Evolutionary conservation across 2,113 vertebrate genomes (phyloP), one percentile per base, ranked within the genome.

Genomic region (Amblyornis subalaris): DNA sequence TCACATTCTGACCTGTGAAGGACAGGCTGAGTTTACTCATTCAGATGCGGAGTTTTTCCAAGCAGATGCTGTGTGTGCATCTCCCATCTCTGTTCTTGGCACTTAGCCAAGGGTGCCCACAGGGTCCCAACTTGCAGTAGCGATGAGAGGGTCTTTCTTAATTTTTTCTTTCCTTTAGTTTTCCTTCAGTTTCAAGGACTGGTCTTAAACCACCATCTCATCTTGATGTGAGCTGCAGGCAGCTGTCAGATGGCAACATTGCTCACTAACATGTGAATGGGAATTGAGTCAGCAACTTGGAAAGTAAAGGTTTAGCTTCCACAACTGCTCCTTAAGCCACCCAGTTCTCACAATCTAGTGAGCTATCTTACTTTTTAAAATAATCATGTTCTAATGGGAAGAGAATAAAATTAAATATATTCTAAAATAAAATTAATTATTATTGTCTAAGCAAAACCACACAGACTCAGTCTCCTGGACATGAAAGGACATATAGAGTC

Each of bases 261-360:
- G 22, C 14, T 70, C 13, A 24, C 62, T 73, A 61, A 53, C 23
- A 60, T 11, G 14, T 50, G 60, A 90, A 75, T n/a, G 17, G 7
- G 14, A 95, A 93, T 70, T 62, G 54, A 94, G 35, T 82, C 26
- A 85, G 62, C 55, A 79, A 42, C 22, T 72, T 55, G 36, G 48
- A 88, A 75, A 60, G 12, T 20, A 85, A 88, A 53, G 7, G 22
- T 67, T 89, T 61, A 42, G 10, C 45, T 85, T 82, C n/a, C 9
- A 20, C 19, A 75, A 48, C 14, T 16, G 9, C 48, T 67, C 47
- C 36, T 84, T 64, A 91, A 75, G 36, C 13, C 0, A 1, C 7
- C 0, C 12, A 22, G 18, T 51, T 22, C 35, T 51, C 70, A 65
- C 19, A 73, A 53, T 25, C 14, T 70, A 44, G 14, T 51, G 7